Evolutionary conservation across 2,113 vertebrate species (phyloP), one percentile per base, ranked within the genome.

Genomic region (Otolemur garnettii): DNA sequence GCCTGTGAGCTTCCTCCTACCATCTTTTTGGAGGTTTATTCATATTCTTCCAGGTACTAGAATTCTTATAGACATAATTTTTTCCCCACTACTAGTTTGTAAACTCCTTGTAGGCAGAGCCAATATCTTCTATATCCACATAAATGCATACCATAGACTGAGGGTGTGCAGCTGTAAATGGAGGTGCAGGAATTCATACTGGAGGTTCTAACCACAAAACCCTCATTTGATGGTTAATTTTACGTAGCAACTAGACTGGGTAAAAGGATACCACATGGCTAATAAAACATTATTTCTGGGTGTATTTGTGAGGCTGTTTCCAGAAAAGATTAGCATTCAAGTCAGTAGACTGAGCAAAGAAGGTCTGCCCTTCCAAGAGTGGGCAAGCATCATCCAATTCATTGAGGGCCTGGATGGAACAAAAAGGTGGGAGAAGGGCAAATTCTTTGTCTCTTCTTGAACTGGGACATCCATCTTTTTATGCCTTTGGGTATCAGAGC

Each of bases 31-130:
- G 62, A n/a, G 22, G 10, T 12, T 93, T 81, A 90, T 84, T 87
- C 28, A 89, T 57, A 80, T 91, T 83, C 57, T 94, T 5, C 26
- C 45, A 92, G 38, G 22, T 10, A 11, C 55, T 74, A 72, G n/a
- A 92, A 50, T 91, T 97, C 72, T 81, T 62, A 0, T 45, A 93
- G 72, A 38, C n/a, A 77, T 59, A 7, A 22, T n/a, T 64, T 89
- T 93, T 62, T 33, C 24, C 59, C 24, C 59, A 72, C 91, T 55
- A 84, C 24, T 83, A 83, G 75, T 80, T 21, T 87, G 21, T 8
- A 96, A 83, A 28, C 45, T 79, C 66, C 55, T 89, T 95, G n/a
- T 87, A 93, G 75, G 28, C 38, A 90, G 84, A 84, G 26, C 21
- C 35, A 79, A 42, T 93, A 35, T 72, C 26, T 81, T 78, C 53